Evolutionary conservation across 2,797 vertebrate genomes (phyloP), one percentile per base, ranked within the genome.

Genomic region (Nyctalus aviator): DNA sequence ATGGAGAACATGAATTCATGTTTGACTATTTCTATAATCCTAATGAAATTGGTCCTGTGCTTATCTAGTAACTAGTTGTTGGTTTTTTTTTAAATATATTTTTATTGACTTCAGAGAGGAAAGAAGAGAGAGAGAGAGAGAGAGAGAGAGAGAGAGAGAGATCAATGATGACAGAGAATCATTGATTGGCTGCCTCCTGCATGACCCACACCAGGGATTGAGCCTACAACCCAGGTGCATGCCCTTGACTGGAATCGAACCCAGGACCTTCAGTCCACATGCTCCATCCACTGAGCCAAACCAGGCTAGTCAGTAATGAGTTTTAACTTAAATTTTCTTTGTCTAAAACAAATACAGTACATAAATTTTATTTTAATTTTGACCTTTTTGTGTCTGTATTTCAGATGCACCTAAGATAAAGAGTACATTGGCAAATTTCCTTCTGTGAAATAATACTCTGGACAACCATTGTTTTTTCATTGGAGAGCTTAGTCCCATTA

Each of bases 311-410:
- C 57, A 59, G 25, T 59, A 59, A 59, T 59, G 55, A 57, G 55
- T 25, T 96, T 86, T 85, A 81, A 86, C 35, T 68, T 77, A 82
- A 55, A 59, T 46, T 73, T 9, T 62, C 46, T 94, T 85, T 71
- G 5, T 73, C 84, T 88, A 55, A 92, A 91, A 30, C 30, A 84
- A 88, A 64, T 78, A 69, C 5, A 57, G 10, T 91, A 27, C 9
- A 50, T 17, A 76, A 41, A 55, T 78, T 94, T 89, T 64, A 62
- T 50, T 85, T 94, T 94, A 79, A 76, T 73, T 86, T 93, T 68
- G 66, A 41, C 5, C 11, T 83, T 69, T 92, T 75, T 79, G n/a
- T 64, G 21, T 71, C 37, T 68, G 77, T 84, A 30, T 83, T 89
- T 83, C 23, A 73, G 23, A 27, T 55, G 14, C 53, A 62, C 32